Conservation (phyloP, 2,888 invertebrate species). For the Andrena flavipes region DNA sequence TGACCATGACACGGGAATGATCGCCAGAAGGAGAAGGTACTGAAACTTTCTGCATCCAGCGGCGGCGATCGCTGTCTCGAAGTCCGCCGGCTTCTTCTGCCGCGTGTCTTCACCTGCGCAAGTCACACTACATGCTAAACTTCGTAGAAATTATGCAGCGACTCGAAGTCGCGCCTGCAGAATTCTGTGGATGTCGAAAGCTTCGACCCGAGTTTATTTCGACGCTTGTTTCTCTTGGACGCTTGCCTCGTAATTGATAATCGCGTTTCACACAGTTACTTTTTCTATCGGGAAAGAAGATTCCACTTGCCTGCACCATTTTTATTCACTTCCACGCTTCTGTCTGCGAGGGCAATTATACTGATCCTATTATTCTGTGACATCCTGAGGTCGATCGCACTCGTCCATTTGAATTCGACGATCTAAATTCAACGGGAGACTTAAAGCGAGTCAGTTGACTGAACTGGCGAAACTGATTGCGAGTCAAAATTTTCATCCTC, state of each 20-base stretch:
- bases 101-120: constrained; percentile 4
- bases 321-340: constrained; percentile 13
- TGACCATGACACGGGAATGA: constrained; percentile 89
- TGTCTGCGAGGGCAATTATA: constrained; percentile 35
- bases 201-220: no score
- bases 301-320: constrained; percentile 52
- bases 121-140: not conserved
- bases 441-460: constrained; percentile 23
- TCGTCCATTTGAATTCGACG: not conserved
- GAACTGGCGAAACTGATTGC: constrained; percentile 40
- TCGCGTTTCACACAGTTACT: no score
- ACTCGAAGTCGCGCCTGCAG: no score
- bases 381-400: constrained; percentile 27
- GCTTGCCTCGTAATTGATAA: no score
- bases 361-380: constrained; percentile 35
- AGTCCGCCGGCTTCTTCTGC: constrained; percentile 85
- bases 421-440: not conserved
- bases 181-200: no score
- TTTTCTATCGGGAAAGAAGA: no score
- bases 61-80: constrained; percentile 89
- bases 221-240: no score
- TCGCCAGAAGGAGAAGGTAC: constrained; percentile 86
- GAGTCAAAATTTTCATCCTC: constrained; percentile 36
- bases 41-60: constrained; percentile 91
- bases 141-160: not conserved